Evolutionary conservation across 1,140 invertebrate species (phyloP).

Genomic region (Drosophila nebulosa): DNA sequence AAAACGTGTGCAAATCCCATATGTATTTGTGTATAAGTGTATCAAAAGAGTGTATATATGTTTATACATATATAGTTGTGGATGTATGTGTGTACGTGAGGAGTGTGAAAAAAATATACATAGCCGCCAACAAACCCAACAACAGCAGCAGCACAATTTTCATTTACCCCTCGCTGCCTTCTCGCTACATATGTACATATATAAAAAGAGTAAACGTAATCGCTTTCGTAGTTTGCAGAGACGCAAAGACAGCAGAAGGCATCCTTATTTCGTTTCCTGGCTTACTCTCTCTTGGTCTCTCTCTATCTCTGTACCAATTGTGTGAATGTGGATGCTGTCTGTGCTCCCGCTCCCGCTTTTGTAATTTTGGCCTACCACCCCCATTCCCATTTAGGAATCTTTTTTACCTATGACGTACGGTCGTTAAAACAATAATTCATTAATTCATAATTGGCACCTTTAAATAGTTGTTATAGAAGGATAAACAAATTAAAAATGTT

Average conservation of each 20-base stretch:
- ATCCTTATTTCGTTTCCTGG: constrained; percentile 70
- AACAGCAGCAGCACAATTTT: constrained; percentile 23
- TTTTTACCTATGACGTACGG: background rate
- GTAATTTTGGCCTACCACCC: background rate
- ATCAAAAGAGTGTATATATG: constrained; percentile 16
- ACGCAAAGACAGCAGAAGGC: constrained; percentile 37
- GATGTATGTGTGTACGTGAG: constrained; percentile 30
- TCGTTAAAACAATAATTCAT: background rate
- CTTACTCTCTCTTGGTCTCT: constrained; percentile 31
- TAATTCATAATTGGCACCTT: background rate
- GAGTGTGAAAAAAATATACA: constrained; percentile 58
- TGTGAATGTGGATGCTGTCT: constrained; percentile 70
- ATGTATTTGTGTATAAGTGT: constrained; percentile 39
- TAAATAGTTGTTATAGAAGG: background rate
- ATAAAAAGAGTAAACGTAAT: constrained; percentile 61
- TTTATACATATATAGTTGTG: constrained; percentile 27
- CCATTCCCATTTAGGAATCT: background rate
- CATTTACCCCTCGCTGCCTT: background rate
- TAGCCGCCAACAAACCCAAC: constrained; percentile 51
- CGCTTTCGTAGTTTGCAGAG: constrained; percentile 55
- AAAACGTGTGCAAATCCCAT: constrained; percentile 50
- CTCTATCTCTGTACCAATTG: background rate
- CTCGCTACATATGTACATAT: no score
- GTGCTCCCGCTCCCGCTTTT: constrained; percentile 9
- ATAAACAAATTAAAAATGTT: background rate